phyloP scores from a whole-genome alignment of 1,140 invertebrate genomes.

The Neuroterus valhalla region DNA sequence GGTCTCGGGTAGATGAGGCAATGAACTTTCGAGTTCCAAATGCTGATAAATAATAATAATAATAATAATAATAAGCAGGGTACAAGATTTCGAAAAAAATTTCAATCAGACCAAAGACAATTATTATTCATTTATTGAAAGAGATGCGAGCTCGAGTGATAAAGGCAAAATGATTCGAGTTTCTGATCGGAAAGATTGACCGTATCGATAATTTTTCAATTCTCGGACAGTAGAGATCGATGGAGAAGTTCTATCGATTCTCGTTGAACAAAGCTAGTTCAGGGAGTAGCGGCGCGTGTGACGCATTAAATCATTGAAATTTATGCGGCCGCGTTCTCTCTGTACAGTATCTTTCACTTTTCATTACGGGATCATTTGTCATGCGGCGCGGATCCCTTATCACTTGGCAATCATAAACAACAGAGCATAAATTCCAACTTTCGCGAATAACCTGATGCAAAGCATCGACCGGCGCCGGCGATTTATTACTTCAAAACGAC shows the following conservation, averaged over 20 bases:
- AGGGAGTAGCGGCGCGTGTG: conserved; percentile 57
- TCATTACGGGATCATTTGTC: conserved; percentile 76
- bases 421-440: conserved; percentile 76
- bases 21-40: too few species aligned
- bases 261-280: conserved; percentile 68
- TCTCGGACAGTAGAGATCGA: conserved; percentile 5
- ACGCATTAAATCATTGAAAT: conserved; percentile 76
- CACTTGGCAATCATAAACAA: conserved; percentile 76
- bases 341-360: conserved; percentile 76
- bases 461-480: conserved; percentile 69
- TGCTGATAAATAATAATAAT: too few species aligned
- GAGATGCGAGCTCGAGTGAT: too few species aligned
- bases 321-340: conserved; percentile 69
- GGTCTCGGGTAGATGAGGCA: too few species aligned
- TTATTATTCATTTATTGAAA: too few species aligned
- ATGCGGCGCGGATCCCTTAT: conserved; percentile 75
- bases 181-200: too few species aligned
- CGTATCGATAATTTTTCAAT: neutral
- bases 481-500: conserved; percentile 74
- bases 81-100: too few species aligned
- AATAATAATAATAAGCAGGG: too few species aligned
- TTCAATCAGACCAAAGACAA: too few species aligned
- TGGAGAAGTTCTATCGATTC: conserved; percentile 68
- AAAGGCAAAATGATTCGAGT: too few species aligned
- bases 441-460: conserved; percentile 75